phyloP scores from a whole-genome alignment of 2,888 invertebrate genomes.

The Hemaris fuciformis region DNA sequence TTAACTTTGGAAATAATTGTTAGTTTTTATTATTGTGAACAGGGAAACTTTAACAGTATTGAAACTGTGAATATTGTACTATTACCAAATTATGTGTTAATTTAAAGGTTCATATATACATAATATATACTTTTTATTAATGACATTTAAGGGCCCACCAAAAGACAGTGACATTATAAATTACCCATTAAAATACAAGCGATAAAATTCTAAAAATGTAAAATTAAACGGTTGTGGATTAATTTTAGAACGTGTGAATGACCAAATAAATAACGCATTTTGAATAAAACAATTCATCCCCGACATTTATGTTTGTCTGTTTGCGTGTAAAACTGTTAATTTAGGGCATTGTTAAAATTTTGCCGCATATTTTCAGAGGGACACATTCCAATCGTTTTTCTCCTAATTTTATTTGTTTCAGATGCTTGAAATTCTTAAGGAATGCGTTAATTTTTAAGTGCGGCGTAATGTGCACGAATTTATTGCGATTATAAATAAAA shows the following conservation, averaged over 20 bases:
- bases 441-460: background rate
- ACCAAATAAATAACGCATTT: conserved; percentile 21
- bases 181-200: background rate
- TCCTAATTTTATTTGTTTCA: background rate
- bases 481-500: background rate
- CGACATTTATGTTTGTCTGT: conserved; percentile 10
- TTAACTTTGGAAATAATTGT: no score
- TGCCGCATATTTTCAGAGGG: background rate
- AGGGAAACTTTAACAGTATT: no score
- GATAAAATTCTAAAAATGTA: conserved; percentile 10
- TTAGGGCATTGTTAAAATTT: background rate
- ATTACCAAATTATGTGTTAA: background rate
- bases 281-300: conserved; percentile 15
- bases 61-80: no score
- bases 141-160: background rate
- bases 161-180: background rate
- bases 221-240: conserved; percentile 16
- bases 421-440: background rate
- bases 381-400: background rate
- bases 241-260: conserved; percentile 20
- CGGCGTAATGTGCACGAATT: no score
- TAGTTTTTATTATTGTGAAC: no score
- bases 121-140: background rate
- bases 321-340: conserved; percentile 2
- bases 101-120: background rate